A percentile compares a stretch with the other conserved stretches of the same genome.
phyloP scores from a whole-genome alignment of 2,888 invertebrate genomes.

The Acanthopleura granulata region DNA sequence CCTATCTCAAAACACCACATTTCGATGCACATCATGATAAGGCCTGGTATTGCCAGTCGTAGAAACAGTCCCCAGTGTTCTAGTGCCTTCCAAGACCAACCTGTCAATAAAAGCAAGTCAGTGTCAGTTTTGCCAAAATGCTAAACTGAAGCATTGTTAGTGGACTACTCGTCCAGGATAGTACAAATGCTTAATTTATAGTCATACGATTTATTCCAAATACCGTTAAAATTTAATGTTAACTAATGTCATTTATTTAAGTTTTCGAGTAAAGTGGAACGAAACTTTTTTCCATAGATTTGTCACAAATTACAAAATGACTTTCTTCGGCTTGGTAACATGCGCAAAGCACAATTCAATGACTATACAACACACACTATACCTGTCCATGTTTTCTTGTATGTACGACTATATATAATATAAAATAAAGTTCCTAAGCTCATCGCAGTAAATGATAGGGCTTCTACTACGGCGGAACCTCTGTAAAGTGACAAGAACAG shows the following conservation, averaged over 20 bases:
- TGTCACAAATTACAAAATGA: too few relatives aligned
- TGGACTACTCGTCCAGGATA: too few relatives aligned
- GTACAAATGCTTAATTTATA: too few relatives aligned
- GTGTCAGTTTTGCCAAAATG: too few relatives aligned
- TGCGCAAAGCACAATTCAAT: too few relatives aligned
- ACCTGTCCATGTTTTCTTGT: background rate
- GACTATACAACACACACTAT: background rate
- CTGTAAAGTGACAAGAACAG: background rate
- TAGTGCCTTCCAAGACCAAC: constrained; percentile 15
- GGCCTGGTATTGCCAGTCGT: constrained; percentile 17
- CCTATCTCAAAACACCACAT: constrained; percentile 24
- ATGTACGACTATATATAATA: background rate
- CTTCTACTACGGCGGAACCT: background rate
- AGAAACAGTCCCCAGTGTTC: constrained; percentile 20
- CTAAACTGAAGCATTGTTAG: too few relatives aligned
- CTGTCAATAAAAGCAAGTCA: background rate
- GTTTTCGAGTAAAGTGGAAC: too few relatives aligned
- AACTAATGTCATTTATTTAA: too few relatives aligned
- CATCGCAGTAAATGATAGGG: background rate
- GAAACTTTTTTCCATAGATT: too few relatives aligned
- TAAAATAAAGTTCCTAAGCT: background rate
- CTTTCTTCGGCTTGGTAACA: too few relatives aligned
- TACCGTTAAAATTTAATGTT: too few relatives aligned
- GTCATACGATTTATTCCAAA: too few relatives aligned
- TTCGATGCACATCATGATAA: constrained; percentile 21